These are phyloP conservation scores for Himalopsyche anomala DNA, from an alignment of 2,888 invertebrate genomes.

Conservation along the genomic window DNA sequence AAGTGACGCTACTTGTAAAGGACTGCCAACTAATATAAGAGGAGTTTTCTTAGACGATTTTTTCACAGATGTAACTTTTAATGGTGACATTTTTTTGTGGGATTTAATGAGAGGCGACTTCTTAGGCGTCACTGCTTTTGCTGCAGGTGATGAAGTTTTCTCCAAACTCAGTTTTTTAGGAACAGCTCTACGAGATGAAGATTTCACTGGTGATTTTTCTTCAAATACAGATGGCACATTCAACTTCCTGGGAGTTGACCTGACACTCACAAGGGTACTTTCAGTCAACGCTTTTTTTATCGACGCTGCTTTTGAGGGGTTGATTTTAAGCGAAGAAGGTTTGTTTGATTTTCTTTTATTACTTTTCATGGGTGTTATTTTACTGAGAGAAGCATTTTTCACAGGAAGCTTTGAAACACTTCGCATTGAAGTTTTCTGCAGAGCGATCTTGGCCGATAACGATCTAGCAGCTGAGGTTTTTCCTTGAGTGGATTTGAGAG, in stretches of 20 bases:
- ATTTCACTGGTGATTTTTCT: slow-evolving; percentile 50
- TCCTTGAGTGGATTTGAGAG: not conserved
- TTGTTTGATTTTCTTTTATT: not conserved
- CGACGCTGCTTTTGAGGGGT: not conserved
- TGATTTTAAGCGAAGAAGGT: not conserved
- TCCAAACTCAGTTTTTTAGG: not conserved
- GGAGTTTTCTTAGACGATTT: not conserved
- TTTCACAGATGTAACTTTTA: not conserved
- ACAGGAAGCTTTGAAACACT: slow-evolving; percentile 29
- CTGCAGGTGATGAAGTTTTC: slow-evolving; percentile 19
- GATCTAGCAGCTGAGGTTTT: slow-evolving; percentile 40
- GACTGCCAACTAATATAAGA: not conserved
- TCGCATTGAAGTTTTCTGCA: slow-evolving; percentile 45
- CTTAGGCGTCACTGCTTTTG: not conserved
- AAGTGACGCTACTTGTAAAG: not conserved
- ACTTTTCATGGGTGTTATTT: slow-evolving; percentile 16
- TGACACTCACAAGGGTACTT: not conserved
- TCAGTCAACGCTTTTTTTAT: slow-evolving; percentile 17
- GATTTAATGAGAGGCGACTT: not conserved
- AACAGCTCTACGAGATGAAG: slow-evolving; percentile 4
- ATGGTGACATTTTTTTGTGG: not conserved
- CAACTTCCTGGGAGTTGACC: slow-evolving; percentile 39
- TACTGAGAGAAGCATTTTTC: slow-evolving; percentile 14
- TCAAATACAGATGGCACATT: slow-evolving; percentile 15
- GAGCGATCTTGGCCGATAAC: slow-evolving; percentile 43